Evolutionary conservation across 2,113 vertebrate genomes (phyloP).

Genomic region (Coptodon rendalli): DNA sequence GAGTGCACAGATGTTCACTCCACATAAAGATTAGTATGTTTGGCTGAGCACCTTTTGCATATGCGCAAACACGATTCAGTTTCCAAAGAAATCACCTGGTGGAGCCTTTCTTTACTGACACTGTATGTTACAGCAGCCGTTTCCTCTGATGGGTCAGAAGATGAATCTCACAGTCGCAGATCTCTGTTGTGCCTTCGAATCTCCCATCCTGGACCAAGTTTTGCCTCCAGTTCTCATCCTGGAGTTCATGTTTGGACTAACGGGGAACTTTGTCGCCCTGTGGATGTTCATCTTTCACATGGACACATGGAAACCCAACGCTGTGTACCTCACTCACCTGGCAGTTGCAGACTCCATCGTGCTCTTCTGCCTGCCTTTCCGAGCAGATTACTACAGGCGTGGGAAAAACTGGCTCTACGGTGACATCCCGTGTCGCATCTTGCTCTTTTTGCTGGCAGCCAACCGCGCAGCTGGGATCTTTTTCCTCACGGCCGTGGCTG

Average conservation of each 20-base stretch:
- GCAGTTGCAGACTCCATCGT: slow-evolving; percentile 72
- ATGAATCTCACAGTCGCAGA: slow-evolving; percentile 14
- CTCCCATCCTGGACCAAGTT: slow-evolving; percentile 56
- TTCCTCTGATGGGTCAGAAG: background rate
- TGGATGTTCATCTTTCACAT: slow-evolving; percentile 72
- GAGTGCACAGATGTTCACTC: background rate
- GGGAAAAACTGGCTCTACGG: slow-evolving; percentile 73
- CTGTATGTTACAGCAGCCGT: background rate
- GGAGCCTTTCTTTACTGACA: background rate
- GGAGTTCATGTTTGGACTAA: slow-evolving; percentile 71
- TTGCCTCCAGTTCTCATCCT: slow-evolving; percentile 70
- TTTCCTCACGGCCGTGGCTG: slow-evolving; percentile 75
- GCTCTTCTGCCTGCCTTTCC: slow-evolving; percentile 73
- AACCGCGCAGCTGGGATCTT: slow-evolving; percentile 72
- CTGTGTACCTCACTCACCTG: slow-evolving; percentile 73
- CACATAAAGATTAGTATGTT: slow-evolving; percentile 7
- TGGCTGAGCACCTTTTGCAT: slow-evolving; percentile 20
- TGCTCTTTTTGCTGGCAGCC: slow-evolving; percentile 70
- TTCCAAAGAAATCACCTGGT: background rate
- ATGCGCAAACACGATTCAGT: background rate
- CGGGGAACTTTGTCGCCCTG: slow-evolving; percentile 67
- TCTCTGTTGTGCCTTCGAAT: slow-evolving; percentile 66
- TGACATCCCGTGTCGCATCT: slow-evolving; percentile 62
- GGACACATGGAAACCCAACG: slow-evolving; percentile 72
- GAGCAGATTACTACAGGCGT: slow-evolving; percentile 74